Percentiles rank a stretch among this genome's conserved stretches.
Conservation (phyloP, 2,888 invertebrate genomes). For the Resseliella maxima region DNA sequence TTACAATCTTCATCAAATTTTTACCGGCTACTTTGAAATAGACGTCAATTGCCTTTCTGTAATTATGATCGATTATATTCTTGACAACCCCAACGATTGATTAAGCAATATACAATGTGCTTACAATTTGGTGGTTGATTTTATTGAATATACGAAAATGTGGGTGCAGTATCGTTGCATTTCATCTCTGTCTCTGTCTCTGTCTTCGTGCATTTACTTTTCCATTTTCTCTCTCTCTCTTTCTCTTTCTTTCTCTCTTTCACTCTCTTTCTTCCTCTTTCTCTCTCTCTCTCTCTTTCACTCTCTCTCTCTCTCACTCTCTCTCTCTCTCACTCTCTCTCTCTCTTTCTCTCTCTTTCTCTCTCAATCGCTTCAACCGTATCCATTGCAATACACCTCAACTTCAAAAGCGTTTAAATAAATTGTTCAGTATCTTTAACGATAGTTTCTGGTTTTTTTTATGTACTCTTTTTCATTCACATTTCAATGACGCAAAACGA, state of each 20-base stretch:
- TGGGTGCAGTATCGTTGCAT: conserved; percentile 17
- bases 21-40: neutral
- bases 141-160: neutral
- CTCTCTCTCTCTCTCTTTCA: neutral
- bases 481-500: conserved; percentile 15
- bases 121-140: neutral
- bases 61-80: neutral
- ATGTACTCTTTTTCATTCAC: neutral
- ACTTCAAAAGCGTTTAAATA: neutral
- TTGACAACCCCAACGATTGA: neutral
- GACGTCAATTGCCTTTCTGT: neutral
- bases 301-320: too few species aligned
- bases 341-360: neutral
- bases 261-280: too few species aligned
- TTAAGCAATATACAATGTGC: neutral
- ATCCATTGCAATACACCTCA: neutral
- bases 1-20: neutral
- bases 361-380: neutral
- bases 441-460: neutral
- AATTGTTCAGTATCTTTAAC: neutral
- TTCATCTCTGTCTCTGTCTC: too few species aligned
- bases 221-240: too few species aligned
- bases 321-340: too few species aligned
- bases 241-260: neutral
- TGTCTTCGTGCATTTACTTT: neutral